Conservation (phyloP, 2,888 invertebrate genomes). For the Noctuana brunneofusca region DNA sequence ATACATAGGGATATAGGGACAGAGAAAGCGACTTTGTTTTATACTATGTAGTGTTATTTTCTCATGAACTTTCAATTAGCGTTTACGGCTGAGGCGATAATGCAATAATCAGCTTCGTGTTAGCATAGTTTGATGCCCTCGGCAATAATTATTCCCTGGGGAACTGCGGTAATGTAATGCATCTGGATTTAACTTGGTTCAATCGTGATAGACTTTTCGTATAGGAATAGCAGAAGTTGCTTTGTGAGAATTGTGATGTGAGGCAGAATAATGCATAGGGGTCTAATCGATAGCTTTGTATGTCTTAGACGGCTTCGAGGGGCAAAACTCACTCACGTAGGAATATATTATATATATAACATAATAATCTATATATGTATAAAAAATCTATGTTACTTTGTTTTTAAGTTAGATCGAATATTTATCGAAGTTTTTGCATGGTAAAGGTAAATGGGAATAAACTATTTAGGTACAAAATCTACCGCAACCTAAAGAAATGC, state of each 20-base stretch:
- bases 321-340: background rate
- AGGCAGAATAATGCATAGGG: background rate
- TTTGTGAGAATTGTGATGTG: background rate
- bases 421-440: no score
- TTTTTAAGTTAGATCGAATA: no score
- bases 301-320: background rate
- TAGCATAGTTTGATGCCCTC: slow-evolving; percentile 5
- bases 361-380: no score
- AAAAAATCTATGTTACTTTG: no score
- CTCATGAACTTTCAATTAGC: slow-evolving; percentile 4
- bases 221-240: background rate
- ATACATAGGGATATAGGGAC: no score
- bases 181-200: background rate
- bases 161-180: background rate
- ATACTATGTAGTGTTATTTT: no score
- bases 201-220: background rate
- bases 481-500: no score
- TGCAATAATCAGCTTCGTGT: slow-evolving; percentile 1
- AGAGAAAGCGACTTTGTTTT: no score
- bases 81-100: slow-evolving; percentile 3
- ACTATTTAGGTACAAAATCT: no score
- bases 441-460: no score
- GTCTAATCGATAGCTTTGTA: background rate
- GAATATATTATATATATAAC: no score
- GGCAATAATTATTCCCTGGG: background rate